These are phyloP conservation scores for Noctua janthina DNA, from an alignment of 2,888 invertebrate species.

Conservation along the genomic window DNA sequence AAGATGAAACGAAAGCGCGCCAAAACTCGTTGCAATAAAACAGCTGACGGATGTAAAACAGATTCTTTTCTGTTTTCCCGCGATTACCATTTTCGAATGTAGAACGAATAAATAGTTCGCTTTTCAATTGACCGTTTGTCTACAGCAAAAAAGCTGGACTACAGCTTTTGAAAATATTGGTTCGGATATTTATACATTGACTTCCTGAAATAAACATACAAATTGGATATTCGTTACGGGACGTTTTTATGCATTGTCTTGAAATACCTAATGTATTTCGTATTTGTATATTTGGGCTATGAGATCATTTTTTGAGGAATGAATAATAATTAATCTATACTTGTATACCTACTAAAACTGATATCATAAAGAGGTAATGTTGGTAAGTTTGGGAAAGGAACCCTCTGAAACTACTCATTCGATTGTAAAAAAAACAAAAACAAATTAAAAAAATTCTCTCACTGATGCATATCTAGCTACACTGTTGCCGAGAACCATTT, in stretches of 20 bases:
- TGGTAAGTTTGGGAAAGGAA: background rate
- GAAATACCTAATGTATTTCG: background rate
- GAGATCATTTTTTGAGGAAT: background rate
- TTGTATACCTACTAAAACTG: background rate
- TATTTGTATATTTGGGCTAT: background rate
- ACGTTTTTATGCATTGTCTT: background rate
- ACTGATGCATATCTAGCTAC: background rate
- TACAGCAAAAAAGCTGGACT: background rate
- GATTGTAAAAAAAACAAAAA: background rate
- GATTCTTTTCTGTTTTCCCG: slow-evolving; percentile 18
- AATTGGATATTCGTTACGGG: background rate
- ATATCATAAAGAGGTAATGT: background rate
- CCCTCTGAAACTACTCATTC: background rate
- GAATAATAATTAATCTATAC: background rate
- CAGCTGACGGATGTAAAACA: slow-evolving; percentile 15
- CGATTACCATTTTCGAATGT: slow-evolving; percentile 21
- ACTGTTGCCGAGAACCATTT: no score
- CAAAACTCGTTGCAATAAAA: slow-evolving; percentile 17
- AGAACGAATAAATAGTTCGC: slow-evolving; percentile 17
- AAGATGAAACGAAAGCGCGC: background rate
- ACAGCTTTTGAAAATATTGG: slow-evolving; percentile 18
- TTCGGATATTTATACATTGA: background rate
- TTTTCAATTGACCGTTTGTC: slow-evolving; percentile 29
- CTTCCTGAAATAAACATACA: background rate
- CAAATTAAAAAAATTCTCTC: background rate